phyloP scores from a whole-genome alignment of 2,888 invertebrate species.

The Gibbula magus region DNA sequence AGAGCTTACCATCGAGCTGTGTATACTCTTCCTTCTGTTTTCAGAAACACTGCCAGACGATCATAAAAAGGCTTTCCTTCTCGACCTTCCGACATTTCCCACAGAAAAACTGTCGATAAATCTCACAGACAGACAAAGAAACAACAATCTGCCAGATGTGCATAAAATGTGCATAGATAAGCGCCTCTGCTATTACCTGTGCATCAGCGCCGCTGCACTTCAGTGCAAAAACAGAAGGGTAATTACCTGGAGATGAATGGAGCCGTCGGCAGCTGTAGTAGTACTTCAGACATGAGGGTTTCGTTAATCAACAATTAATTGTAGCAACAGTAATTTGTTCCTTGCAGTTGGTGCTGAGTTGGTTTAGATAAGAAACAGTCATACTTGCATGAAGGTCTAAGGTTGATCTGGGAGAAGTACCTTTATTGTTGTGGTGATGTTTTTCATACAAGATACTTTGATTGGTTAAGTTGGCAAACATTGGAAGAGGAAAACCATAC shows the following conservation, averaged over 20 bases:
- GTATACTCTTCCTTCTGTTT: no score
- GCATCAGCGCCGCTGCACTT: background rate
- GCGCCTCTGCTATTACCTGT: background rate
- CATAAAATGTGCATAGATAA: background rate
- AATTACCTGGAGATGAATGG: slow-evolving; percentile 1
- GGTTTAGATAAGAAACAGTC: no score
- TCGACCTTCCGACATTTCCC: background rate
- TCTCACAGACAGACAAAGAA: background rate
- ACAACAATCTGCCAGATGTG: background rate
- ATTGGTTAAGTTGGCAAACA: no score
- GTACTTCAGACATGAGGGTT: background rate
- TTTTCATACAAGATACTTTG: no score
- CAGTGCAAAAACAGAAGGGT: background rate
- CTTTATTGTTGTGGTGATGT: no score
- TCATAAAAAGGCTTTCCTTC: background rate
- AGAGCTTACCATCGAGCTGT: no score
- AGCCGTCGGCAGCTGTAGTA: background rate
- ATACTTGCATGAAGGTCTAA: no score
- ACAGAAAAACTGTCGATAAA: background rate
- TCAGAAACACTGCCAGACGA: background rate
- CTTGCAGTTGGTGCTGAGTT: no score
- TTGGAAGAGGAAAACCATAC: no score
- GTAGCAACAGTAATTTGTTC: no score
- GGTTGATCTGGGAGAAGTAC: no score
- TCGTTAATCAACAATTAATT: background rate